These are phyloP conservation scores for Pantelozetes paolii DNA, from an alignment of 2,888 invertebrate species.

Conservation along the genomic window DNA sequence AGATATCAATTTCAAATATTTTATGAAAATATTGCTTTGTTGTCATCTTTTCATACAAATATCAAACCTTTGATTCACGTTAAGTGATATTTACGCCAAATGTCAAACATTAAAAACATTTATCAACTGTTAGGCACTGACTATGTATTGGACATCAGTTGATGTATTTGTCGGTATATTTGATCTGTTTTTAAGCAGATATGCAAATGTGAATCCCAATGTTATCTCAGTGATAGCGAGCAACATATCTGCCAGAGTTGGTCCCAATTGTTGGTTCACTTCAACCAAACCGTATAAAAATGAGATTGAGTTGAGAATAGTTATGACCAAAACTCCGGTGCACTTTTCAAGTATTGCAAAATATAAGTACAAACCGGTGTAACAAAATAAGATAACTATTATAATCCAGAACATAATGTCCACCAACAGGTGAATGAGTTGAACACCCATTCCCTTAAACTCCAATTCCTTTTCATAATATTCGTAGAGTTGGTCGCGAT, in stretches of 20 bases:
- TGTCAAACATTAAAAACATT: too few species aligned
- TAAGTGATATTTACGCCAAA: too few species aligned
- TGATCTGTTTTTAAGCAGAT: neutral
- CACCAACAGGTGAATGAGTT: neutral
- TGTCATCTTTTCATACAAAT: too few species aligned
- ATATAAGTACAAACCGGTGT: neutral
- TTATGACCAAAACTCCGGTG: conserved; percentile 5
- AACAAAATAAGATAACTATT: neutral
- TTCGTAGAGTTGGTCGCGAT: neutral
- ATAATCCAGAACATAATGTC: neutral
- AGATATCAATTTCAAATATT: too few species aligned
- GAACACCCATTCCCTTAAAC: neutral
- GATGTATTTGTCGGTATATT: neutral
- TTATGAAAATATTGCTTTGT: too few species aligned
- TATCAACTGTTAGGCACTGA: neutral
- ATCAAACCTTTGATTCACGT: too few species aligned
- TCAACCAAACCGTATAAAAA: neutral
- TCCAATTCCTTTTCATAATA: neutral
- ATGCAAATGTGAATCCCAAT: neutral
- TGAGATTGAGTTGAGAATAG: neutral
- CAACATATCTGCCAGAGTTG: neutral
- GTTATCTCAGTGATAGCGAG: neutral
- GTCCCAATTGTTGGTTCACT: neutral
- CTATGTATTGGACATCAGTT: neutral
- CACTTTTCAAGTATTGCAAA: neutral